phyloP scores from a whole-genome alignment of 2,797 vertebrate species.

The Sebastes oblongus region DNA sequence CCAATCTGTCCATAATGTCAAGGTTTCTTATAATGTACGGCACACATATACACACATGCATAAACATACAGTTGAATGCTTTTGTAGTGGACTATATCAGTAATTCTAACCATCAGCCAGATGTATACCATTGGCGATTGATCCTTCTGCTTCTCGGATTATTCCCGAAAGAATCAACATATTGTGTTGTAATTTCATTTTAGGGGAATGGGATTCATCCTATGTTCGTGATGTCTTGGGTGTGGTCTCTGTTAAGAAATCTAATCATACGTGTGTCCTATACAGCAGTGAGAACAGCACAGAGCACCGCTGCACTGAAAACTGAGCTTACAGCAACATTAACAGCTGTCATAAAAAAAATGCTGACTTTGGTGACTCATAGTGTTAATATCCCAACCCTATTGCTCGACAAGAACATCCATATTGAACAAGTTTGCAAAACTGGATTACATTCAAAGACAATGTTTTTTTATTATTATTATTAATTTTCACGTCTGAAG shows the following conservation, averaged over 20 bases:
- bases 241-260: constrained; percentile 23
- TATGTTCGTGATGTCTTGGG: constrained; percentile 5
- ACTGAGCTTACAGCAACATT: background rate
- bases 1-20: constrained; percentile 12
- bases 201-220: background rate
- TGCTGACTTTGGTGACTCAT: background rate
- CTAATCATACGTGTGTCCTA: background rate
- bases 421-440: background rate
- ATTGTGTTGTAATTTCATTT: constrained; percentile 2
- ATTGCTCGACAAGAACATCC: background rate
- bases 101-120: constrained; percentile 55
- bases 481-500: background rate
- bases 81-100: constrained; percentile 13
- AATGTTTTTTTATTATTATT: background rate
- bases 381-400: background rate
- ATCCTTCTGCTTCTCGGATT: constrained; percentile 45
- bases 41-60: background rate
- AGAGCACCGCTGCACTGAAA: background rate
- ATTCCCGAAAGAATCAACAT: constrained; percentile 37
- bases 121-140: constrained; percentile 69
- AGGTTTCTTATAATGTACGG: constrained; percentile 10
- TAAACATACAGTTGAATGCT: constrained; percentile 3
- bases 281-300: background rate
- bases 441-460: background rate
- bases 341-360: background rate